Conservation (phyloP, 2,797 vertebrate genomes). For the Avahi laniger region DNA sequence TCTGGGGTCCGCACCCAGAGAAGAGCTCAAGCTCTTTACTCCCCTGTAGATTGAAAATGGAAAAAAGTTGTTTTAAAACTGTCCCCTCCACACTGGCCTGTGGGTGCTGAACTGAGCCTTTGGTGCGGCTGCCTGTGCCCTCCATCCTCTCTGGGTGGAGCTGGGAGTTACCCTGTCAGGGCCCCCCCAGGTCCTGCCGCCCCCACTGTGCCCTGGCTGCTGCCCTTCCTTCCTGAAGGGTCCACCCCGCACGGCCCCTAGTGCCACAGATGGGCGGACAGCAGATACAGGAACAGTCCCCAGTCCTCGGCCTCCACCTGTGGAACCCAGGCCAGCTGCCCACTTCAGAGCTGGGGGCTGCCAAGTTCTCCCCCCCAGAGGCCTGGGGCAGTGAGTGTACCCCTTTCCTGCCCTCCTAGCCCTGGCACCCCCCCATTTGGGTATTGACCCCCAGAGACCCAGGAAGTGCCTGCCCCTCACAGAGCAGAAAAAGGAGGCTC, state of each 20-base stretch:
- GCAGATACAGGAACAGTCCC: neutral
- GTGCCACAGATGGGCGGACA: neutral
- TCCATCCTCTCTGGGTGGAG: neutral
- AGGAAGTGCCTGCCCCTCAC: neutral
- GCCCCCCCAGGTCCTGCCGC: too few species aligned
- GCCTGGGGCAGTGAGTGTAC: neutral
- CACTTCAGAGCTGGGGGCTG: neutral
- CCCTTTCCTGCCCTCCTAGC: neutral
- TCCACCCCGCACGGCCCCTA: neutral
- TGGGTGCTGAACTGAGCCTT: neutral
- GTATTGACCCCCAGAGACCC: neutral
- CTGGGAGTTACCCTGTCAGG: neutral
- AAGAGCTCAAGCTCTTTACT: neutral
- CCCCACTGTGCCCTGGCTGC: neutral
- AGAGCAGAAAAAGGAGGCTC: neutral
- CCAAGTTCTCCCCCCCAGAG: neutral
- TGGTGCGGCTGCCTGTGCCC: neutral
- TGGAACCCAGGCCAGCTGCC: neutral
- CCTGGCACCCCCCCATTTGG: neutral
- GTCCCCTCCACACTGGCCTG: neutral
- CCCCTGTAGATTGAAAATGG: neutral
- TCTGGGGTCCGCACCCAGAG: neutral
- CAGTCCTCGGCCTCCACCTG: neutral
- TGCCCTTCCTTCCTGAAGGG: neutral
- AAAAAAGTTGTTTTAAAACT: slow-evolving; percentile 11